Evolutionary conservation across 2,888 invertebrate species (phyloP).

Genomic region (Agelastica alni): DNA sequence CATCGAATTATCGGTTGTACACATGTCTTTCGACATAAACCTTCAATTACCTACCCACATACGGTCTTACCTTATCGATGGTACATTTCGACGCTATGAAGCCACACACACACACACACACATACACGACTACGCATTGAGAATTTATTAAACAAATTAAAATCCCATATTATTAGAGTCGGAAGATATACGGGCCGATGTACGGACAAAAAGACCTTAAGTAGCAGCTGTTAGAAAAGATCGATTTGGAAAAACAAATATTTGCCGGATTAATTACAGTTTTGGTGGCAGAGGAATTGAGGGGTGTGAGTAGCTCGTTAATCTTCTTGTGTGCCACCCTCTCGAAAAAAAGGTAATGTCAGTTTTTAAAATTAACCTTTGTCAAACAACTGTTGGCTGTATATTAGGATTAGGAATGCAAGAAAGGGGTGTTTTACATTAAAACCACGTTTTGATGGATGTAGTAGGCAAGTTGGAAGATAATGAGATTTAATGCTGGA

Average conservation of each 20-base stretch:
- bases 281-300: slow-evolving; percentile 22
- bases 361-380: slow-evolving; percentile 44
- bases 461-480: background rate
- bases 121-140: too few relatives aligned
- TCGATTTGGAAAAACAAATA: slow-evolving; percentile 40
- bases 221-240: slow-evolving; percentile 10
- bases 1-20: too few relatives aligned
- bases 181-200: slow-evolving; percentile 14
- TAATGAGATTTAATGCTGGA: too few relatives aligned
- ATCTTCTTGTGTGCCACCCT: slow-evolving; percentile 39
- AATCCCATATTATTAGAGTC: slow-evolving; percentile 6
- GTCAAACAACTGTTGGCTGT: slow-evolving; percentile 43
- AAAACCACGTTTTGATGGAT: slow-evolving; percentile 4
- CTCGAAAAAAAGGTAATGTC: slow-evolving; percentile 38
- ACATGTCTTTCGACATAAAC: too few relatives aligned
- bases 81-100: background rate
- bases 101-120: slow-evolving; percentile 9
- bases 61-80: background rate
- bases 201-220: background rate
- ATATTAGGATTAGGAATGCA: slow-evolving; percentile 3
- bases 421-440: slow-evolving; percentile 10
- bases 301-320: slow-evolving; percentile 31
- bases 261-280: slow-evolving; percentile 42
- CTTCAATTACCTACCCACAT: slow-evolving; percentile 13
- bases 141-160: slow-evolving; percentile 10